Conservation (phyloP, 2,888 invertebrate genomes). For the Iphiclides podalirius region DNA sequence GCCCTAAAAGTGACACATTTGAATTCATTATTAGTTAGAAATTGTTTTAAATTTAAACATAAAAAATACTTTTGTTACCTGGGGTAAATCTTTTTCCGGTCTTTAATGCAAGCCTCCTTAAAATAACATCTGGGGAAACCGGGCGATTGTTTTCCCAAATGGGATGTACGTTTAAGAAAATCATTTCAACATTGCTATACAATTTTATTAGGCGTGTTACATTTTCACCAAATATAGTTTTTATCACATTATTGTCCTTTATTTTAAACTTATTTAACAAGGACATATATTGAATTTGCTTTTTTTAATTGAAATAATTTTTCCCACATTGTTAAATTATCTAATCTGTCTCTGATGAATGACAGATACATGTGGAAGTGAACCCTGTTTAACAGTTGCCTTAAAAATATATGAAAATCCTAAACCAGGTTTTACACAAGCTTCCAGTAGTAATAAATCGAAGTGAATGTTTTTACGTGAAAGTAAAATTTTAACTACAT, state of each 20-base stretch:
- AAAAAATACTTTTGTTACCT: neutral
- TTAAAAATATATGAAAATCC: constrained; percentile 9
- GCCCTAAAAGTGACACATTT: constrained; percentile 42
- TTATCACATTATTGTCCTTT: constrained; percentile 16
- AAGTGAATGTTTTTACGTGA: constrained; percentile 29
- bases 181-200: constrained; percentile 42
- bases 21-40: too few relatives aligned
- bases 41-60: too few relatives aligned
- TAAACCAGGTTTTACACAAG: constrained; percentile 26
- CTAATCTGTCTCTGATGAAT: constrained; percentile 27
- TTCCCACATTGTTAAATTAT: constrained; percentile 38
- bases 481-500: constrained; percentile 35
- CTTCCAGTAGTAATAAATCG: constrained; percentile 33
- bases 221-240: constrained; percentile 23
- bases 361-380: constrained; percentile 41
- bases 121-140: constrained; percentile 49
- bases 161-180: constrained; percentile 58
- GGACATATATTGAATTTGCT: constrained; percentile 1
- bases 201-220: constrained; percentile 32
- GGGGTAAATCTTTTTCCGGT: neutral
- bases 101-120: constrained; percentile 51
- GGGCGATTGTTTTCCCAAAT: constrained; percentile 50
- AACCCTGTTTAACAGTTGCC: constrained; percentile 29
- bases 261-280: neutral
- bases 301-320: constrained; percentile 35